Evolutionary conservation across 2,888 invertebrate genomes (phyloP), one percentile per base, ranked within the genome.

Genomic region (Caenorhabditis sp.): DNA sequence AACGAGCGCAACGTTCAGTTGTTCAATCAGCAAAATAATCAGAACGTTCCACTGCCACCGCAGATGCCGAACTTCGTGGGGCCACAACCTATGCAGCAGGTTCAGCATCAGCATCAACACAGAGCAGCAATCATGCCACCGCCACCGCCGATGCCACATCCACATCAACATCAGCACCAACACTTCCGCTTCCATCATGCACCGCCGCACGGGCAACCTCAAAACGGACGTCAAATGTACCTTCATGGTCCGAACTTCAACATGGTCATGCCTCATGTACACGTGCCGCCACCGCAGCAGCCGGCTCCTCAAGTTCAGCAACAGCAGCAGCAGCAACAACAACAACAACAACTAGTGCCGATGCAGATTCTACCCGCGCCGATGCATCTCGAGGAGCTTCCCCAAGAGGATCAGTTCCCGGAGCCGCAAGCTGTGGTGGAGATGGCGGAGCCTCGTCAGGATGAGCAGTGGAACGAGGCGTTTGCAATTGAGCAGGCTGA

Each of bases 311-410:
- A 70, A 41, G 22, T 31, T 3, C 24, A 59, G 16, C 69, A 54
- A 44, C 59, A 47, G 5, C 54, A 19, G 14, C 58, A 58, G 0
- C 44, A 35, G n/a, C 64, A 64, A 24, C 49, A 61, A 14, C 49
- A 38, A 49, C 72, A 61, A 8, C 38, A 31, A 6, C 54, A 31
- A 14, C 63, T 64, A 28, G 19, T 7, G 8, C 49, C 19, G 41
- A 58, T 28, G 47, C 47, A 47, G 19, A 4, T 47, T 5, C 19
- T 47, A 4, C 47, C n/a, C 6, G 19, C n/a, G 7, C 47, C n/a
- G 47, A n/a, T 19, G 0, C 47, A n/a, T 4, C n/a, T 47, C 19
- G 19, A 5, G n/a, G 19, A 47, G 19, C 47, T 19, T 5, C 14
- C 44, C 5, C 44, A 14, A 44, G 14, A 44, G 44, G 5, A 47